Base-by-base conservation (phyloP, 2,113 vertebrate genomes). In the Campylomormyrus numenius region DNA sequence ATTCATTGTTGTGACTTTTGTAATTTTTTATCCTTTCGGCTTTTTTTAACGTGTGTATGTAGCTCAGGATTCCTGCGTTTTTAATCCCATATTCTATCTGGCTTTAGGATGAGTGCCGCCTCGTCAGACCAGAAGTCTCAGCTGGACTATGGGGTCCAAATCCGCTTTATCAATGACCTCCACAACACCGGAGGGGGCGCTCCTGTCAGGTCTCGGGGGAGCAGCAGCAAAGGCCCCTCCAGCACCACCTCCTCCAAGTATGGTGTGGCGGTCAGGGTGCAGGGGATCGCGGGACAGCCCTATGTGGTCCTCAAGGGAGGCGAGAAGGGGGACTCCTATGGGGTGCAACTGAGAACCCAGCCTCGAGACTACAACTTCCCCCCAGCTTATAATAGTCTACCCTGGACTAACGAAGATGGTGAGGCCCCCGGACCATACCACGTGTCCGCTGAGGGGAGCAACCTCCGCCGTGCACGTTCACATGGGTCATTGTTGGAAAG, bases 241-340 rank as follows among this genome's bases (percentile, higher is more conserved):
- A 93, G 88, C 4, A 89, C 92, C 10, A 94, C 92, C 50, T 85
- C 95, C 0, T 96, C 94, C 53, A 97, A 96, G 19, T 99, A 99
- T 0, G 98, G 98, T 0, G 98, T 99, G 8, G 98, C 97, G 0
- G 97, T 99, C 86, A 94, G 97, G 3, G 98, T 99, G 53, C 98
- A 99, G 92, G 98, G 97, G 49, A 99, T 99, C 0, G 97, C 95
- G 0, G 98, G 98, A 0, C 98, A 99, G 93, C 98, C 98, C 0
- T 99, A 98, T 6, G 97, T 99, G 15, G 97, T 99, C 62, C 96
- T 99, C 50, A 98, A 99, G 93, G 97, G 97, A 5, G 95, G 97
- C 0, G 95, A 98, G 89, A 98, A 97, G 91, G 97, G 97, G 0
- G 91, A 97, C n/a, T 98, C 98, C 0, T 98, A 98, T 0, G 98